Base-by-base conservation (phyloP, 2,888 invertebrate genomes). In the Apomyelois bistriatella region DNA sequence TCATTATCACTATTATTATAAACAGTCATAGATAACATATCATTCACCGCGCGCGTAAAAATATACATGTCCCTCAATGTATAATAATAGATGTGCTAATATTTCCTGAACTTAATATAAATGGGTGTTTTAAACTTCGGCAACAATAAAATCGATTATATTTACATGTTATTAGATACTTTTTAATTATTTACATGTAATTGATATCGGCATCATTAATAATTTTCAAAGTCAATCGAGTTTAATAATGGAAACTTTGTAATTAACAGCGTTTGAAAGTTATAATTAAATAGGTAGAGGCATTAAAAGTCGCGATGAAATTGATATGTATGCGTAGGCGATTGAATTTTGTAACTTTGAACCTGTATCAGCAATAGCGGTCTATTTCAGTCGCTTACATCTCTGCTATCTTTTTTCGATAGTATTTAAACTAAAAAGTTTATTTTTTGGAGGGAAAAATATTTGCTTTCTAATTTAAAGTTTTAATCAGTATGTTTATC, bases 1-100 rank as follows among this genome's bases (percentile, higher is more conserved):
- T 86, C 88, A 88, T 87, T 87, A 87, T 83, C 87, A 84, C 82
- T 79, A 76, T 81, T 76, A 83, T 82, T 74, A 84, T 81, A 77
- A 76, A 70, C 76, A 63, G 58, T 56, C 73, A 76, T 79, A 81
- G 82, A 81, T 78, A 76, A 75, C 68, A 72, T 74, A 74, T 77
- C 82, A 77, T 70, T 70, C 65, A 60, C 56, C 66, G 67, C 59
- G 62, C 49, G 49, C 32, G 40, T 40, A 3, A 41, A 50, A 46
- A 32, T n/a, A n/a, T n/a, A 13, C 1, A 10, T n/a, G 9, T 28
- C 6, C 30, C 13, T 13, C 15, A 1, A 16, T 9, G 12, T 38
- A 15, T 38, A 13, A 38, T 7, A 40, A 40, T 40, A 40, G 15
- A 40, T 15, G 38, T 38, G 40, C 16, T 55, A 54, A 60, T 53